Evolutionary conservation across 2,888 invertebrate genomes (phyloP).

Genomic region (Pachydiplax longipennis): DNA sequence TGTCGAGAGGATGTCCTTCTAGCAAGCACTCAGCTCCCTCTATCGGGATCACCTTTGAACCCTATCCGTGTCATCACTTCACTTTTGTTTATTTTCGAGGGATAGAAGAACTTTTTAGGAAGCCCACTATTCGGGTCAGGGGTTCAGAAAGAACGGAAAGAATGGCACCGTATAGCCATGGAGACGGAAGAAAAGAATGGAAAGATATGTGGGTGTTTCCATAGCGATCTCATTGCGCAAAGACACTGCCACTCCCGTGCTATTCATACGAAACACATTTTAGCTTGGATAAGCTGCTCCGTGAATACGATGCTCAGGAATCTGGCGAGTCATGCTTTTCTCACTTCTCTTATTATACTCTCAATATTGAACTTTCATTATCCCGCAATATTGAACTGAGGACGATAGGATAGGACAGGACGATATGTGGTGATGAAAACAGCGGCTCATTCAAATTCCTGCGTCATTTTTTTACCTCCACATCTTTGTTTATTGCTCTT

Average conservation of each 20-base stretch:
- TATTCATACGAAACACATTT: background rate
- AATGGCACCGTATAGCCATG: background rate
- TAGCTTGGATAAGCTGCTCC: background rate
- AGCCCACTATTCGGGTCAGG: too few species aligned
- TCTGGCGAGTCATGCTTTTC: background rate
- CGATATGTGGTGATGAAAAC: too few species aligned
- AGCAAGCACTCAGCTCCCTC: too few species aligned
- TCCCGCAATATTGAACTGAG: background rate
- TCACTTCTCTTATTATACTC: background rate
- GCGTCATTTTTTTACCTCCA: too few species aligned
- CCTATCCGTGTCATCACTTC: too few species aligned
- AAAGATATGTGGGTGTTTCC: background rate
- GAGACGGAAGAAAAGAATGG: background rate
- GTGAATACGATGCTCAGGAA: background rate
- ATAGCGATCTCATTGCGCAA: background rate
- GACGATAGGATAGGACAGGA: too few species aligned
- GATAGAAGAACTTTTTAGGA: too few species aligned
- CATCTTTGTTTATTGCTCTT: too few species aligned
- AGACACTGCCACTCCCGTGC: background rate
- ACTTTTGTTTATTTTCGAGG: too few species aligned
- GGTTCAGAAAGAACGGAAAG: background rate
- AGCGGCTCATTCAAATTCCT: too few species aligned
- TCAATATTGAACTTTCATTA: background rate
- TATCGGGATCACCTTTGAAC: too few species aligned
- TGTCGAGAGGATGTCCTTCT: too few species aligned